Conservation (phyloP, 2,797 vertebrate genomes). For the Rhinichthys osculus region DNA sequence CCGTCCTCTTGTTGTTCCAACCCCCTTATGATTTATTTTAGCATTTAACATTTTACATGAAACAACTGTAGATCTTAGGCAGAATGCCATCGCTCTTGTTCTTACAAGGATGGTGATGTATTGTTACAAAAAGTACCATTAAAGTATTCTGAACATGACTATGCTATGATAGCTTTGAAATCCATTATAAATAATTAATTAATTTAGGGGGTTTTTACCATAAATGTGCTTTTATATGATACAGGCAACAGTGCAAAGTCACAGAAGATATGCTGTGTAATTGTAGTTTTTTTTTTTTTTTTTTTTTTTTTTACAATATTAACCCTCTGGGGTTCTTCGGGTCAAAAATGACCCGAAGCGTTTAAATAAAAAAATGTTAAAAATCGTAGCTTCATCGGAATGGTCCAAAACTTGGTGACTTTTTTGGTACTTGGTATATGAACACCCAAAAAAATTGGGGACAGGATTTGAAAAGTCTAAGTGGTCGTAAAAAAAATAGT, state of each 20-base stretch:
- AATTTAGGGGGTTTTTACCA: rapidly evolving
- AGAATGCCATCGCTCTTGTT: neutral
- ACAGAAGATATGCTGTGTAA: neutral
- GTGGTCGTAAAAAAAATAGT: no score
- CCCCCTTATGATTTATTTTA: no score
- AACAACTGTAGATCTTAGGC: neutral
- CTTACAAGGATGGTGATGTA: neutral
- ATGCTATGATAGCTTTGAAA: neutral
- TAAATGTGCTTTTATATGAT: neutral
- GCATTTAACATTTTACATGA: neutral
- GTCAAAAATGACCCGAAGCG: no score
- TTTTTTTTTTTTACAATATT: no score
- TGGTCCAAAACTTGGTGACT: no score
- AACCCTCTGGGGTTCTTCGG: no score
- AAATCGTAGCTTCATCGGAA: no score
- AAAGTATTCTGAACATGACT: neutral
- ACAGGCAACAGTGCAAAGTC: neutral
- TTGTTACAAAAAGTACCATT: neutral
- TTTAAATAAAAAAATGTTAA: no score
- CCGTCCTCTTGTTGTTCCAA: neutral
- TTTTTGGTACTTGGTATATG: no score
- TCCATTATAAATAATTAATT: neutral
- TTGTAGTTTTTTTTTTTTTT: neutral
- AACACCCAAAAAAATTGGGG: no score
- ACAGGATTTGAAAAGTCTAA: no score